A percentile compares a stretch with the other conserved stretches of the same genome.
phyloP scores from a whole-genome alignment of 2,113 vertebrate genomes.

The Morphnarchus princeps region DNA sequence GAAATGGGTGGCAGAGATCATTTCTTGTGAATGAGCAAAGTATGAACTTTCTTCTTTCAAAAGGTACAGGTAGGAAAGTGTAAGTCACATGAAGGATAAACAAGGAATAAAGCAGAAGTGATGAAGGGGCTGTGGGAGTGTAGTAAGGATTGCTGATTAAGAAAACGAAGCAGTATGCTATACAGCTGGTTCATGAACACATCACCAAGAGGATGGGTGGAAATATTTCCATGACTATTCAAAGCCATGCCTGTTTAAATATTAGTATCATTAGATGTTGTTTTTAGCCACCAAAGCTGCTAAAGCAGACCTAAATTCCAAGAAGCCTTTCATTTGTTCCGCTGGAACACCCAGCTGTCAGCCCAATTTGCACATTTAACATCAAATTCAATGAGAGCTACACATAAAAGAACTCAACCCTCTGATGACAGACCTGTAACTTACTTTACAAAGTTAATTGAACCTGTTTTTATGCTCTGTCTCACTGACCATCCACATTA shows the following conservation, averaged over 20 bases:
- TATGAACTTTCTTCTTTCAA: not conserved
- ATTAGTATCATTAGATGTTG: not conserved
- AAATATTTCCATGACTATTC: not conserved
- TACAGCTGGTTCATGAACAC: not conserved
- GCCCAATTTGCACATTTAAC: not conserved
- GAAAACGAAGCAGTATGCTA: not conserved
- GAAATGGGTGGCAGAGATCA: not conserved
- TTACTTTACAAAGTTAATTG: slow-evolving; percentile 22
- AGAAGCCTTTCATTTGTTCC: slow-evolving; percentile 9
- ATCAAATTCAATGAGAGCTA: not conserved
- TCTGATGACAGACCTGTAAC: slow-evolving; percentile 46
- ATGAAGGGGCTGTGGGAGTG: not conserved
- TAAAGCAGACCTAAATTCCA: slow-evolving; percentile 26
- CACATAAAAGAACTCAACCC: not conserved
- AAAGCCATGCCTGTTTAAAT: slow-evolving; percentile 1
- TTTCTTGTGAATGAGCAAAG: not conserved
- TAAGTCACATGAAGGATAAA: not conserved
- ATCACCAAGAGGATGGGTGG: not conserved
- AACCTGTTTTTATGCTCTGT: slow-evolving; percentile 3
- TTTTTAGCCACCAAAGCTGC: not conserved
- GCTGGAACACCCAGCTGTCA: not conserved
- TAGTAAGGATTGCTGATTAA: not conserved
- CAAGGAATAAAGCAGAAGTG: not conserved
- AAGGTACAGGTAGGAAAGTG: not conserved
- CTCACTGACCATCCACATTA: not conserved